Evolutionary conservation across 30 jellyfish, hydroid and myxozoan genomes (phyloP), one percentile per base, ranked within the genome.

Genomic region (Hydractinia echinata): DNA sequence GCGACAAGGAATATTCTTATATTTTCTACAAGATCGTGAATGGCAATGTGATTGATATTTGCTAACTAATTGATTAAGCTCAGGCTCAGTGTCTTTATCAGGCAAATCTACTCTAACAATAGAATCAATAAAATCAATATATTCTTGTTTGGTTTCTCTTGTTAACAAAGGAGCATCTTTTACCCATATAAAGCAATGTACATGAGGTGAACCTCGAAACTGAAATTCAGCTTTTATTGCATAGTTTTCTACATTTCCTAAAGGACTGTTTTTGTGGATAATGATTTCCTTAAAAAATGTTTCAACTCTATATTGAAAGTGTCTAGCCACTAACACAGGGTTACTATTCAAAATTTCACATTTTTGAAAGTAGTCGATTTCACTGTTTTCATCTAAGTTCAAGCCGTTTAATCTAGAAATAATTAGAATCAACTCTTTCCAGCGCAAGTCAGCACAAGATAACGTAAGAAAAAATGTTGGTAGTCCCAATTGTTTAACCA

Each of bases 401-500:
- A 19, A 49, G 49, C 68, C 71, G 18, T 71, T 71, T 19, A 71
- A 49, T 71, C n/a, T 71, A 15, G 21, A n/a, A 71, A 71, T 9
- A 71, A 71, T 71, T 19, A 58, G 49, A 14, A 71, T 71, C 71
- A 71, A 15, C 71, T 71, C 81, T 19, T 71, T 71, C 9, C 81
- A 71, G 21, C 51, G 21, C 10, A 71, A 49, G 60, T 71, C 81
- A 11, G 81, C 81, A 49, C 81, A 71, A 9, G 60, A 19, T 49
- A 13, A 49, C 18, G 81, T 71, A 5, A 4, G 10, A 71, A 71
- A 71, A 49, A 71, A 1, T 7, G 66, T 71, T 9, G 81, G 81
- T 51, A 8, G 81, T n/a, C 81, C 81, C 9, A 71, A 58, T 71
- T 71, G 81, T 71, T 71, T 71, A 13, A 71, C 81, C 81, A 71